These are phyloP conservation scores for Corticium candelabrum DNA, from an alignment of 37 sponge, comb jelly and placozoan species.

Conservation along the genomic window DNA sequence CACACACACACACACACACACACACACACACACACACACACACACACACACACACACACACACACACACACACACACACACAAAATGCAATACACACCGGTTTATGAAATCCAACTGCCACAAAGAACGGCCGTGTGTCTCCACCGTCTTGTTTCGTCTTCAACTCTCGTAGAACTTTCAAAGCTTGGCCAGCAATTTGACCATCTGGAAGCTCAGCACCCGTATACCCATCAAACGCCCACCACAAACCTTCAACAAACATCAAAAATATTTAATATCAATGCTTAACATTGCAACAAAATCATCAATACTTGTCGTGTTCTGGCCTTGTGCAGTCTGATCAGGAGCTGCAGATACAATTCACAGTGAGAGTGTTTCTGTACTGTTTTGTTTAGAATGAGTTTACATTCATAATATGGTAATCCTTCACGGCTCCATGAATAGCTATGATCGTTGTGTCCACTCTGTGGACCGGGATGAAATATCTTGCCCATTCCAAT, in stretches of 20 bases:
- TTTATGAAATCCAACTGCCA: constrained; percentile 46
- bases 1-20: background rate
- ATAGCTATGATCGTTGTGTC: constrained; percentile 22
- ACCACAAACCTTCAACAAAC: constrained; percentile 12
- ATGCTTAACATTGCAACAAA: no score
- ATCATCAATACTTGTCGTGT: background rate
- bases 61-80: no score
- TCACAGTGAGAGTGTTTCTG: no score
- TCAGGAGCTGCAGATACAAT: background rate
- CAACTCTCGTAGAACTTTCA: constrained; percentile 9
- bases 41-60: background rate
- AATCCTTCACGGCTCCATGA: constrained; percentile 40
- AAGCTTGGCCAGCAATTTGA: constrained; percentile 25
- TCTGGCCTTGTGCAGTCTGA: background rate
- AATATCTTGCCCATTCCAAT: constrained; percentile 42
- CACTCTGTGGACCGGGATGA: constrained; percentile 39
- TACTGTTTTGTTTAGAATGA: no score
- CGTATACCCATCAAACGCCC: constrained; percentile 15
- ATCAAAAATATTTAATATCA: background rate
- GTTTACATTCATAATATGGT: constrained; percentile 15
- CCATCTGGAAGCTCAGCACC: constrained; percentile 28
- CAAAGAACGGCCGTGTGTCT: constrained; percentile 31
- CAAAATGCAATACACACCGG: constrained; percentile 6
- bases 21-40: constrained; percentile 1
- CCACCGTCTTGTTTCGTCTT: constrained; percentile 14